A percentile compares a stretch with the other conserved stretches of the same genome.
These are phyloP conservation scores for Nesoenas mayeri DNA, from an alignment of 2,113 vertebrate genomes.

Conservation along the genomic window DNA sequence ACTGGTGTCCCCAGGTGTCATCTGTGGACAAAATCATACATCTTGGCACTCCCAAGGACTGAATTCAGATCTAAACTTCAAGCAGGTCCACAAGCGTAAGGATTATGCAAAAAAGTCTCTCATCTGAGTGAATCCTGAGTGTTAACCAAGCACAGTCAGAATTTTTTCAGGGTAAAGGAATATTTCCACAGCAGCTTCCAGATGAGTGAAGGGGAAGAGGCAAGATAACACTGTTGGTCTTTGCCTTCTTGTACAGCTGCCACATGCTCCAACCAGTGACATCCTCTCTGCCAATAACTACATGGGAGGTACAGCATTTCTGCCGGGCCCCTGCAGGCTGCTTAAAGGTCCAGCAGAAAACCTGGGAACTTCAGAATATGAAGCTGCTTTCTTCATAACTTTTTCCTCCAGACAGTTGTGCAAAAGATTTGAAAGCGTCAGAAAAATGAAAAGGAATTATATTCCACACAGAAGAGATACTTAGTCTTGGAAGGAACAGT, in stretches of 20 bases:
- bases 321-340: not conserved
- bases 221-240: not conserved
- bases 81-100: not conserved
- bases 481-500: not conserved
- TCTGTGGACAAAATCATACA: not conserved
- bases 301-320: not conserved
- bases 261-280: fast-evolving
- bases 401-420: not conserved
- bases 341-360: not conserved
- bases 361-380: not conserved
- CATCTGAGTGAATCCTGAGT: not conserved
- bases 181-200: not conserved
- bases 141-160: not conserved
- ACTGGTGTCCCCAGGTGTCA: not conserved
- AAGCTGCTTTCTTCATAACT: not conserved
- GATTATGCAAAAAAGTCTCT: not conserved
- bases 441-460: not conserved
- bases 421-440: not conserved
- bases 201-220: not conserved
- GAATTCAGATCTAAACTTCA: not conserved
- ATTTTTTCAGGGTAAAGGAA: not conserved
- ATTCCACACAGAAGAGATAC: not conserved
- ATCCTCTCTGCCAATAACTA: not conserved
- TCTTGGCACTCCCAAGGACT: not conserved
- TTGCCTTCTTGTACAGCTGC: not conserved